These are phyloP conservation scores for Falco berigora DNA, from an alignment of 2,797 vertebrate genomes.

Conservation along the genomic window DNA sequence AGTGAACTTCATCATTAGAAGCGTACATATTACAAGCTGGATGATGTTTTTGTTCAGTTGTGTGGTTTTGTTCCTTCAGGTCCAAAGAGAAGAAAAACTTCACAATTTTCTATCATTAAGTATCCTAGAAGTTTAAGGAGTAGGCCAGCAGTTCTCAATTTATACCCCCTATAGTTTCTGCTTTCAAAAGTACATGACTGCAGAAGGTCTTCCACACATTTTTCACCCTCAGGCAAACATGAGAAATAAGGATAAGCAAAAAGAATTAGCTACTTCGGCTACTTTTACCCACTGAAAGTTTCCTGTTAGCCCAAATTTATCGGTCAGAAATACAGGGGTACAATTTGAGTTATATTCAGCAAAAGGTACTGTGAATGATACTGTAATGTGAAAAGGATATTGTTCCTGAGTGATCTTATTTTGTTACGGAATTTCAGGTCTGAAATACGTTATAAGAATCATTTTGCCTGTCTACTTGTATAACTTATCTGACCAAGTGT, in stretches of 20 bases:
- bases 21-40: neutral
- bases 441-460: neutral
- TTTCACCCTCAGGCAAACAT: neutral
- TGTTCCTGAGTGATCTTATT: neutral
- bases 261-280: neutral
- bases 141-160: neutral
- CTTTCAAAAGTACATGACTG: neutral
- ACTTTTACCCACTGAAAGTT: neutral
- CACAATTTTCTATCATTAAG: neutral
- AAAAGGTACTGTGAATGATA: neutral
- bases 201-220: neutral
- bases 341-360: neutral
- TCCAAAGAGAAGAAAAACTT: neutral
- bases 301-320: neutral
- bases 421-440: neutral
- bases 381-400: neutral
- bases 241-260: neutral
- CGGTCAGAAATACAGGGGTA: neutral
- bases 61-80: neutral
- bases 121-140: neutral
- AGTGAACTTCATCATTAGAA: neutral
- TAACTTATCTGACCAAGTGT: neutral
- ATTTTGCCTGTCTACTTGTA: neutral
- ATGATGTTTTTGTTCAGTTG: neutral
- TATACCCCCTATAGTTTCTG: neutral